Evolutionary conservation across 1,140 invertebrate species (phyloP), one percentile per base, ranked within the genome.

Genomic region (Battus philenor): DNA sequence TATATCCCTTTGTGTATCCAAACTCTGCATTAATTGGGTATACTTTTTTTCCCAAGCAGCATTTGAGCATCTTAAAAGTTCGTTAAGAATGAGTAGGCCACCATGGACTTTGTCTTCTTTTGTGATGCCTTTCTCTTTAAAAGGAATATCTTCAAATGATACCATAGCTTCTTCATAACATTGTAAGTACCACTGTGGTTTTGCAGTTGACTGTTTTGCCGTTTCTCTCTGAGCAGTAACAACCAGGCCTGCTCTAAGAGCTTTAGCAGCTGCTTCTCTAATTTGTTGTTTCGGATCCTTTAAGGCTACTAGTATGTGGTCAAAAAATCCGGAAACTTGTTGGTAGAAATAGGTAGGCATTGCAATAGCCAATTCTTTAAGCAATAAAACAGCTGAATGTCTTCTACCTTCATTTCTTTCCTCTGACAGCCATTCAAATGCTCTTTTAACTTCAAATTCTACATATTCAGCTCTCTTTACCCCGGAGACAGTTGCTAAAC

Each of bases 271-370:
- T 8, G 93, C 93, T 82, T 99, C 96, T 48, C 98, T 88, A 47
- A 99, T 94, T 2, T 91, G 89, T 4, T 95, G 91, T 86, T 39
- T 39, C 9, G 36, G 36, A 27, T 39, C 36, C 12, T 39, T 39
- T 13, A 39, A 27, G 4, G 36, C 36, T 15, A 39, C 36, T 11
- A 39, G 27, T 27, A 39, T 98, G 22, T 95, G 89, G 49, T 99
- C 97, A 81, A 99, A 99, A 81, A 99, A 99, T 32, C 93, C 93
- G 9, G 95, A 95, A 0, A 98, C 95, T 89, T 98, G 96, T 86
- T 99, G 97, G 75, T 98, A 99, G 81, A 99, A 99, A 81, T 98
- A 98, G 8, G 97, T 98, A 1, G 97, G 97, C 85, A 98, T 96
- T 7, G 95, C 95, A 9, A 97, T 92, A 6, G 98, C 98, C 8